Evolutionary conservation across 1,140 invertebrate species (phyloP).

Genomic region (Pentalonia nigronervosa): DNA sequence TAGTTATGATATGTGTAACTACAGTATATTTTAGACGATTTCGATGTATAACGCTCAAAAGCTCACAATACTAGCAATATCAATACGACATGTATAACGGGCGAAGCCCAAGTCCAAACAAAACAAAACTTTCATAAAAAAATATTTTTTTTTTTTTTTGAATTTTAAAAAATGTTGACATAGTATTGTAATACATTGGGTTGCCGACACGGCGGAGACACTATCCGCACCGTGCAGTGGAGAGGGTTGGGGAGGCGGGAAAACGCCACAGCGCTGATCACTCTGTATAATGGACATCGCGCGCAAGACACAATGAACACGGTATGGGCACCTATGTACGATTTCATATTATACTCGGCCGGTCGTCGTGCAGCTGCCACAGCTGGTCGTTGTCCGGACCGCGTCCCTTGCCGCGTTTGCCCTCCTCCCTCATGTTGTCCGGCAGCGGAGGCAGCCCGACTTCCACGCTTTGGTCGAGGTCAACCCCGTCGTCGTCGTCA

Average conservation of each 20-base stretch:
- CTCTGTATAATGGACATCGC: not conserved
- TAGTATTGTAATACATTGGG: too few species aligned
- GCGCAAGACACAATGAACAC: not conserved
- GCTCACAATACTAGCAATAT: too few species aligned
- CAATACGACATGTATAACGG: too few species aligned
- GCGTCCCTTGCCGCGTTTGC: not conserved
- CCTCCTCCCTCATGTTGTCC: not conserved
- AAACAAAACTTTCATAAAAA: too few species aligned
- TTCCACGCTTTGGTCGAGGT: not conserved
- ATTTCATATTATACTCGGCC: not conserved
- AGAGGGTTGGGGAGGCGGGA: not conserved
- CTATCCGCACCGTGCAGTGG: not conserved
- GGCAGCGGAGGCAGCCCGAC: not conserved
- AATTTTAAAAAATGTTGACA: too few species aligned
- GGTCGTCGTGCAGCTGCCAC: not conserved
- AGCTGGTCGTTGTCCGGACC: not conserved
- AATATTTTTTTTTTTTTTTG: too few species aligned
- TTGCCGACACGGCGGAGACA: too few species aligned
- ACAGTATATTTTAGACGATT: too few species aligned
- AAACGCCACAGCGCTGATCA: not conserved
- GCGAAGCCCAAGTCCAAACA: too few species aligned
- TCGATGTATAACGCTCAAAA: too few species aligned
- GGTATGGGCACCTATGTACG: too few species aligned
- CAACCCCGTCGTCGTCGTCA: conserved; percentile 10
- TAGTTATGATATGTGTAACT: too few species aligned